These are phyloP conservation scores for Cephonodes hylas DNA, from an alignment of 2,888 invertebrate genomes.

Conservation along the genomic window DNA sequence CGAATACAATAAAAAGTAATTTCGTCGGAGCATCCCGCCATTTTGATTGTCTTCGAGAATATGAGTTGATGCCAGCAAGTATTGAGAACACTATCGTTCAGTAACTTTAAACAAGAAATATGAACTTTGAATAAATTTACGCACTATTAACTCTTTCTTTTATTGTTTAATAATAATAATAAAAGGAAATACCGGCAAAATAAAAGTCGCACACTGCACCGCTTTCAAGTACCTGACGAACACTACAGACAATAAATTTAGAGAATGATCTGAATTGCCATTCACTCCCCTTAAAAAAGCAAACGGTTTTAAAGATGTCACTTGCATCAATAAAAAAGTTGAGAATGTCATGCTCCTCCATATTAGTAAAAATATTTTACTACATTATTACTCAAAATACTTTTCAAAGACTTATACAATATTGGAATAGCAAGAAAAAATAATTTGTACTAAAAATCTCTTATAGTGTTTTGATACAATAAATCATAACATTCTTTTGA, in stretches of 20 bases:
- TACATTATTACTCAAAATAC: too few species aligned
- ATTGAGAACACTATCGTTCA: neutral
- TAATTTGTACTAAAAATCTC: neutral
- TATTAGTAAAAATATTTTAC: neutral
- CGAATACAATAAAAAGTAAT: neutral
- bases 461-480: neutral
- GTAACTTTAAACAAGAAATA: too few species aligned
- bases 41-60: conserved; percentile 20
- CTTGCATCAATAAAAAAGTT: neutral
- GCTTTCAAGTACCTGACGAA: too few species aligned
- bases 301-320: neutral
- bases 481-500: neutral
- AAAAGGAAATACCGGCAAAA: conserved; percentile 1
- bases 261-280: neutral
- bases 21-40: conserved; percentile 22
- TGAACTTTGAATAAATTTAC: neutral
- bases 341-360: neutral
- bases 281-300: neutral
- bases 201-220: neutral
- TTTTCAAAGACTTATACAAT: neutral
- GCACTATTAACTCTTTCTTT: neutral
- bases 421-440: neutral
- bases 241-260: neutral
- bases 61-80: neutral
- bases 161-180: neutral